A percentile compares a stretch with the other conserved stretches of the same genome.
Conservation (phyloP, 2,113 vertebrate genomes). For the Tachysurus fulvidraco region DNA sequence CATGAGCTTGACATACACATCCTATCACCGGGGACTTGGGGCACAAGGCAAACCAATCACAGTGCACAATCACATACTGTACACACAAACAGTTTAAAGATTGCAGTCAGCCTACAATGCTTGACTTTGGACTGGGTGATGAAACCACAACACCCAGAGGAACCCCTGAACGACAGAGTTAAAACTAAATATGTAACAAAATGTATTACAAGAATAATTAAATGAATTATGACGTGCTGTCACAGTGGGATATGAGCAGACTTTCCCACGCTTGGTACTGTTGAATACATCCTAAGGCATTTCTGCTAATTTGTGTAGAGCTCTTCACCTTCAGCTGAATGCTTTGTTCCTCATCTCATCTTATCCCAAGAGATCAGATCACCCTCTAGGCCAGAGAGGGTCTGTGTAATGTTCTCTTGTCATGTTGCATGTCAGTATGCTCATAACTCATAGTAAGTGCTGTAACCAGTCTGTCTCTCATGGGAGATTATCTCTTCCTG, state of each 20-base stretch:
- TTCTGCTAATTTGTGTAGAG: constrained; percentile 50
- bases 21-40: too few relatives aligned
- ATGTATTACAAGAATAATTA: background rate
- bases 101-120: too few relatives aligned
- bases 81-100: too few relatives aligned
- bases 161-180: too few relatives aligned
- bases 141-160: too few relatives aligned
- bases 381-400: constrained; percentile 47
- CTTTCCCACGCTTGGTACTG: constrained; percentile 56
- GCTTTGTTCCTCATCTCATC: constrained; percentile 56
- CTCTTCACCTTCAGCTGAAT: constrained; percentile 35
- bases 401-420: constrained; percentile 52
- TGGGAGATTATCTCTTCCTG: constrained; percentile 46
- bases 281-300: constrained; percentile 56
- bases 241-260: background rate
- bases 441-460: constrained; percentile 48
- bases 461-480: constrained; percentile 34
- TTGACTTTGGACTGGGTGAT: too few relatives aligned
- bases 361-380: constrained; percentile 53
- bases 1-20: too few relatives aligned
- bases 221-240: background rate
- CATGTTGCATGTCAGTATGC: constrained; percentile 49
- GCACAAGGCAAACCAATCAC: too few relatives aligned
- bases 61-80: too few relatives aligned
- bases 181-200: background rate